phyloP scores from a whole-genome alignment of 2,888 invertebrate genomes.

The Ectemnius lituratus region DNA sequence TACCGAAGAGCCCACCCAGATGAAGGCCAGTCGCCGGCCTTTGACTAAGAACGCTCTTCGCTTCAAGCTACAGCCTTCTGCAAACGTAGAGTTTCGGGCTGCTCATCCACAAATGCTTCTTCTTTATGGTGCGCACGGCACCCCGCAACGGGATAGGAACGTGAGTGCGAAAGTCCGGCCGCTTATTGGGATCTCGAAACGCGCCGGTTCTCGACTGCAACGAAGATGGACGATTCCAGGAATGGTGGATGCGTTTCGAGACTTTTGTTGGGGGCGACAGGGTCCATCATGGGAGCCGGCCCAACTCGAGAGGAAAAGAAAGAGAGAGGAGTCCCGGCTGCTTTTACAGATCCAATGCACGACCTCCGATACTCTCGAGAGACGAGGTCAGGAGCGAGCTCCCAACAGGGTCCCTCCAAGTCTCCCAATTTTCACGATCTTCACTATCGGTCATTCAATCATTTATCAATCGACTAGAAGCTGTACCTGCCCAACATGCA shows the following conservation, averaged over 20 bases:
- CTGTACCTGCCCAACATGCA: no score
- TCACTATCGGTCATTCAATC: no score
- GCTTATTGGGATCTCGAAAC: conserved; percentile 53
- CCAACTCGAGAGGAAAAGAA: conserved; percentile 10
- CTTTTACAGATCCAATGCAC: conserved; percentile 41
- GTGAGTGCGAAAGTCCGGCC: conserved; percentile 15
- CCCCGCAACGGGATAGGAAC: conserved; percentile 19
- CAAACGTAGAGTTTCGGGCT: not conserved
- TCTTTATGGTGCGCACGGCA: conserved; percentile 18
- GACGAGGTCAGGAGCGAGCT: conserved; percentile 15
- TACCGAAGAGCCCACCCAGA: conserved; percentile 28
- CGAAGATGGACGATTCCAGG: conserved; percentile 55
- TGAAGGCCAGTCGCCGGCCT: conserved; percentile 38
- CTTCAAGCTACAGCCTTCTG: conserved; percentile 7
- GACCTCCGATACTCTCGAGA: conserved; percentile 38
- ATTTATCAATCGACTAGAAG: no score
- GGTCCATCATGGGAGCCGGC: conserved; percentile 34
- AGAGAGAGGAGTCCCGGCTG: conserved; percentile 27
- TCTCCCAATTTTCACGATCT: not conserved
- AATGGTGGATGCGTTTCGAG: conserved; percentile 59
- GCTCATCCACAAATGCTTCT: conserved; percentile 44
- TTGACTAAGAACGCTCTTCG: conserved; percentile 12
- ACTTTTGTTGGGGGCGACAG: conserved; percentile 52
- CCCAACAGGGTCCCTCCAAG: not conserved
- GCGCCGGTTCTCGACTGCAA: conserved; percentile 47